A percentile compares a stretch with the other conserved stretches of the same genome.
These are phyloP conservation scores for Sarcophaga variegata DNA, from an alignment of 2,888 invertebrate genomes.

Conservation along the genomic window DNA sequence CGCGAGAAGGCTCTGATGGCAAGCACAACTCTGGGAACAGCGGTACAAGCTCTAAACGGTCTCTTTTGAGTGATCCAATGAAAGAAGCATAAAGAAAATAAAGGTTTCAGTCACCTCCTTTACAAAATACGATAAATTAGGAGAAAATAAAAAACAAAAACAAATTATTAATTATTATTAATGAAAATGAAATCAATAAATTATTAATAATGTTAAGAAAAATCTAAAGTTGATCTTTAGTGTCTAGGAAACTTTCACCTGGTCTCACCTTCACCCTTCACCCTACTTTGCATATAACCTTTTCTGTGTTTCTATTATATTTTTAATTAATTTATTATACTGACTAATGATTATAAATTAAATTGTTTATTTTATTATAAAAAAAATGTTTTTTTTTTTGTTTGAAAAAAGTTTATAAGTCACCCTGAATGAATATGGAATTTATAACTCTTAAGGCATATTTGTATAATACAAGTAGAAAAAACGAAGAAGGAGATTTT, in stretches of 20 bases:
- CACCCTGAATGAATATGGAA: constrained; percentile 17
- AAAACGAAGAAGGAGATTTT: neutral
- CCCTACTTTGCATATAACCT: neutral
- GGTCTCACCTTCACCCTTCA: constrained; percentile 12
- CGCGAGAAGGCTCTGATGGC: constrained; percentile 57
- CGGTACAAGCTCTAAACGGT: constrained; percentile 77
- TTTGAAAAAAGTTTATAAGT: neutral
- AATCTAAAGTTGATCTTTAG: constrained; percentile 64
- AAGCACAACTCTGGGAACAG: constrained; percentile 76
- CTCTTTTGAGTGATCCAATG: constrained; percentile 67
- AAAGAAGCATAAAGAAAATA: neutral
- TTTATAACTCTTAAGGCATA: constrained; percentile 5
- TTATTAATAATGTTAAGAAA: neutral
- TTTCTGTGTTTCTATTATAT: neutral
- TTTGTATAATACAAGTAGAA: neutral
- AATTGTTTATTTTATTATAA: neutral
- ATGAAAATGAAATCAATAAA: neutral
- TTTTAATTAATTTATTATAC: neutral
- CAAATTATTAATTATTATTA: constrained; percentile 6
- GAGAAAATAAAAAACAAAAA: neutral
- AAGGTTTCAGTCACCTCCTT: constrained; percentile 62
- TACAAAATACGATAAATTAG: neutral
- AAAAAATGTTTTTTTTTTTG: constrained; percentile 3
- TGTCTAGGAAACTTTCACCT: constrained; percentile 27
- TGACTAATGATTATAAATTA: neutral